A percentile compares a stretch with the other conserved stretches of the same genome.
Evolutionary conservation across 2,888 invertebrate species (phyloP).

Genomic region (Saturnia japonica): DNA sequence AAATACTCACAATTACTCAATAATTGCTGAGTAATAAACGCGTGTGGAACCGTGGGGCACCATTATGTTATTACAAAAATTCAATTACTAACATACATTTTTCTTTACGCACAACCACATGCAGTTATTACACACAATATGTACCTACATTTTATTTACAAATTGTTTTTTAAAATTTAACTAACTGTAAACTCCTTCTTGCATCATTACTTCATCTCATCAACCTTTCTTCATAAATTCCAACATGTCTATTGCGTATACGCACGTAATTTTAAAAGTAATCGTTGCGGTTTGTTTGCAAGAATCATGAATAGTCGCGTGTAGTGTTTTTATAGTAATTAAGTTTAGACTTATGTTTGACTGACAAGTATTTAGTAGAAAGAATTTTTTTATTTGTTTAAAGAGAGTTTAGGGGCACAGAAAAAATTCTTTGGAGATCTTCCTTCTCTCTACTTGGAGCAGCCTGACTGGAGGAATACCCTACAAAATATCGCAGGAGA

Average conservation of each 20-base stretch:
- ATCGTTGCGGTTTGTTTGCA: slow-evolving; percentile 12
- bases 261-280: slow-evolving; percentile 4
- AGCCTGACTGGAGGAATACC: no score
- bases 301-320: background rate
- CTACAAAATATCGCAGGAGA: no score
- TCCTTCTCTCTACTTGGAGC: no score
- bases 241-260: background rate
- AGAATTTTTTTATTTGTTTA: no score
- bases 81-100: background rate
- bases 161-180: background rate
- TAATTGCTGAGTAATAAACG: no score
- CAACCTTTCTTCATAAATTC: background rate
- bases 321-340: background rate
- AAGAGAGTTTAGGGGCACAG: no score
- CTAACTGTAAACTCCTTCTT: background rate
- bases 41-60: no score
- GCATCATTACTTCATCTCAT: background rate
- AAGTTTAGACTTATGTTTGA: background rate
- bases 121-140: background rate
- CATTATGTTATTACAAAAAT: no score
- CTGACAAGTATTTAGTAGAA: background rate
- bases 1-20: no score
- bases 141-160: background rate
- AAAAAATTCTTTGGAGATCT: no score
- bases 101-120: background rate